Percentiles rank a stretch among this genome's conserved stretches.
These are phyloP conservation scores for Holothuria glaberrima DNA, from an alignment of 35 echinoderm and acorn worm genomes.

Conservation along the genomic window DNA sequence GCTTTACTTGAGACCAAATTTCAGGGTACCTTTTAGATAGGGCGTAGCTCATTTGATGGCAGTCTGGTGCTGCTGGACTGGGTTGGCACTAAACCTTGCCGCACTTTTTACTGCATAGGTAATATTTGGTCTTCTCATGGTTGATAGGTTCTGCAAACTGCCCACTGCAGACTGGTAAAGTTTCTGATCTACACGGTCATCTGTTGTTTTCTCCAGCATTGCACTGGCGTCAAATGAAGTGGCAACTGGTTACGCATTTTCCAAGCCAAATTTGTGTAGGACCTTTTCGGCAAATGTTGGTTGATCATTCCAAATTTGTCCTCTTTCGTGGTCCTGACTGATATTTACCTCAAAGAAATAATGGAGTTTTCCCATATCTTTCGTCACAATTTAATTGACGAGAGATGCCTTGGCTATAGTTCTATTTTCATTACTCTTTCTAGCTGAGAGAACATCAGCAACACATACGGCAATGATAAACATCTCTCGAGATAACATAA, in stretches of 20 bases:
- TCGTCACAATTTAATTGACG: background rate
- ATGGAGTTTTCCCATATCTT: background rate
- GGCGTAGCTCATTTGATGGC: background rate
- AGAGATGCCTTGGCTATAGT: background rate
- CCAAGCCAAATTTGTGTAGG: conserved; percentile 1
- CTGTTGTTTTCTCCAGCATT: background rate
- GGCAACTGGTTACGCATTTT: background rate
- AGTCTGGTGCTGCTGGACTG: background rate
- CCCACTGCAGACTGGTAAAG: no score
- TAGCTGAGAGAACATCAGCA: conserved; percentile 14
- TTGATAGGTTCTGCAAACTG: background rate
- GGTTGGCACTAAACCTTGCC: conserved; percentile 9
- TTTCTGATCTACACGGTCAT: conserved; percentile 7
- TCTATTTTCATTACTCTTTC: background rate
- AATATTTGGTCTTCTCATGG: no score
- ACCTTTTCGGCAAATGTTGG: background rate
- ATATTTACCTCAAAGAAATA: conserved; percentile 9
- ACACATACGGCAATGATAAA: conserved; percentile 12
- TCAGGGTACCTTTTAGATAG: conserved; percentile 6
- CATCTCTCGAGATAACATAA: no score
- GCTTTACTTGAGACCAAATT: background rate
- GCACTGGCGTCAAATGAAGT: background rate
- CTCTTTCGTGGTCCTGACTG: background rate
- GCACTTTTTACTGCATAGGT: background rate
- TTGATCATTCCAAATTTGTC: conserved; percentile 25